A percentile compares a stretch with the other conserved stretches of the same genome.
phyloP scores from a whole-genome alignment of 2,797 vertebrate species.

The Lateolabrax maculatus region DNA sequence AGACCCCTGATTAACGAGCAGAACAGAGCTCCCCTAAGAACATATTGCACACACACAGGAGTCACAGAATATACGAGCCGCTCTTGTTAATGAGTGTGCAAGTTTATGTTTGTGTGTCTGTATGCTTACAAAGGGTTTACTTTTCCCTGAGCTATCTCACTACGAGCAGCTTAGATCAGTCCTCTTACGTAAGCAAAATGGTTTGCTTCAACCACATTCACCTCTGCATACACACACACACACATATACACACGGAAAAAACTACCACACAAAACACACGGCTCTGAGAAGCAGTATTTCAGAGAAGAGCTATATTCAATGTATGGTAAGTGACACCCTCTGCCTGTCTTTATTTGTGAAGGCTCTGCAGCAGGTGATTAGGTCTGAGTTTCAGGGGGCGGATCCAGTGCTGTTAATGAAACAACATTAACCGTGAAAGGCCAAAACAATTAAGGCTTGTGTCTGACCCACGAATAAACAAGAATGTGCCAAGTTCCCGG shows the following conservation, averaged over 20 bases:
- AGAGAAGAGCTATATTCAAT: conserved; percentile 71
- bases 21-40: conserved; percentile 26
- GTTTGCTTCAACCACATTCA: conserved; percentile 25
- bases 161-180: conserved; percentile 57
- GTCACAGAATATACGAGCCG: conserved; percentile 20
- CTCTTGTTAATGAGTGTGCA: conserved; percentile 28
- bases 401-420: conserved; percentile 43
- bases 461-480: conserved; percentile 39
- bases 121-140: conserved; percentile 51
- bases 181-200: conserved; percentile 49
- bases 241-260: background rate
- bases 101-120: background rate
- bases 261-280: background rate
- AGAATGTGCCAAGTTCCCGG: conserved; percentile 9
- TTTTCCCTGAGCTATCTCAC: conserved; percentile 50
- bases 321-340: conserved; percentile 69
- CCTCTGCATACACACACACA: conserved; percentile 6
- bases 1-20: conserved; percentile 16
- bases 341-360: conserved; percentile 60
- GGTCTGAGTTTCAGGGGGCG: conserved; percentile 26
- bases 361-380: conserved; percentile 64
- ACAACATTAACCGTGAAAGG: conserved; percentile 47
- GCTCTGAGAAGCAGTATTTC: conserved; percentile 61
- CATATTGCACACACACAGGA: conserved; percentile 24
- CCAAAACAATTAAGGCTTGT: conserved; percentile 57